phyloP scores from a whole-genome alignment of 2,113 vertebrate genomes.

The Haemorhous mexicanus region DNA sequence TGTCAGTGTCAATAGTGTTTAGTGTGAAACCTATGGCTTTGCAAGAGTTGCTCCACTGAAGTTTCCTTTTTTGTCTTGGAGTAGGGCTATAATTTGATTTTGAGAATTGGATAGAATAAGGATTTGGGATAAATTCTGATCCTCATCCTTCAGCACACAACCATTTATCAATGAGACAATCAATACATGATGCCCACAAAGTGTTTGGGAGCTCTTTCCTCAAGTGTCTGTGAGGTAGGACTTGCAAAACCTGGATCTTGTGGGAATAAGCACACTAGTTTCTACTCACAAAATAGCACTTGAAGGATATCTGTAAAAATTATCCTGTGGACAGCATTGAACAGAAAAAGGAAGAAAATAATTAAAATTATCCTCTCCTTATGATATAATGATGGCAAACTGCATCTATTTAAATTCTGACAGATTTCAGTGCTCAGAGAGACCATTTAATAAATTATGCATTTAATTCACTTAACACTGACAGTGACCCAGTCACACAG shows the following conservation, averaged over 20 bases:
- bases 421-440: background rate
- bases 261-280: background rate
- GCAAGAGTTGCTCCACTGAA: background rate
- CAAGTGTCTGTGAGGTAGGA: background rate
- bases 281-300: background rate
- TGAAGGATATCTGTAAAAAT: background rate
- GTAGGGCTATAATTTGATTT: background rate
- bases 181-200: background rate
- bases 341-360: background rate
- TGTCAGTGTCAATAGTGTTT: background rate
- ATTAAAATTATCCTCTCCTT: background rate
- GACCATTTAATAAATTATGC: constrained; percentile 26
- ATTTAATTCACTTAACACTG: constrained; percentile 28
- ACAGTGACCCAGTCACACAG: background rate
- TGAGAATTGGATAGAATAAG: background rate
- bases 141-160: background rate
- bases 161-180: background rate
- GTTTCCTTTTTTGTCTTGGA: background rate
- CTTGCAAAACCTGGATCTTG: background rate
- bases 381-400: background rate
- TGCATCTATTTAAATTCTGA: background rate
- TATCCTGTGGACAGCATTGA: background rate
- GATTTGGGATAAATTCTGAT: background rate
- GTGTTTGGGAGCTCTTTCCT: background rate
- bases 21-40: background rate